Base-by-base conservation (phyloP, 2,113 vertebrate species). In the Bos indicus region DNA sequence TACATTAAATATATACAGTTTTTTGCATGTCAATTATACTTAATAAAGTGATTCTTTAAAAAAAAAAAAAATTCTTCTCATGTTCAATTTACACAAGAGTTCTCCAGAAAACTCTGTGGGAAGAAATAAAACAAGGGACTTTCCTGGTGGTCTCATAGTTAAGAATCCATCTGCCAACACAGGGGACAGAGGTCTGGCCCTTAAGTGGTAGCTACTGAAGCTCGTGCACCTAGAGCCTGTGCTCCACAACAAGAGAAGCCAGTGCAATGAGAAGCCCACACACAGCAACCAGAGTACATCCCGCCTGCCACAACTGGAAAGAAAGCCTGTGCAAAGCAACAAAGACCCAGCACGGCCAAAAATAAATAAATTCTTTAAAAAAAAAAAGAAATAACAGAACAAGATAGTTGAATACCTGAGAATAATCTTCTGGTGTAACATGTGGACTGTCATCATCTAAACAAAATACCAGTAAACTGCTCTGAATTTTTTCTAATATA, bases 401-500 rank as follows among this genome's bases (percentile, higher is more conserved):
- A 96, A 86, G 81, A 84, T 0, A 88, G 46, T 59, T 54, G 97
- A n/a, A 28, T 99, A 99, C 99, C 98, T 99, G 98, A 0, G 98
- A 98, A 98, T 99, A 99, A 98, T 99, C 98, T 91, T 99, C 99
- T 56, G 99, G 98, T 57, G 99, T 99, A 52, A 98, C 99, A 93
- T 98, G 97, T 26, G 99, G 99, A 97, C 99, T 99, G 1, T 97
- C 43, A 83, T 99, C 99, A 92, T 99, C 99, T 36, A 99, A 97
- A 43, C 98, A 98, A n/a, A 99, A 43, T 17, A 99, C 97, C 77
- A 99, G 99, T 97, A 99, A 94, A 95, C 99, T 99, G 98, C 98
- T 99, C 98, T 99, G 99, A 98, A 99, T 99, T 97, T 99, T 99
- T 98, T 99, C 99, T 98, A 99, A 98, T 43, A 98, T 97, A 92